Evolutionary conservation across 2,797 vertebrate species (phyloP).

Genomic region (Fratercula arctica): DNA sequence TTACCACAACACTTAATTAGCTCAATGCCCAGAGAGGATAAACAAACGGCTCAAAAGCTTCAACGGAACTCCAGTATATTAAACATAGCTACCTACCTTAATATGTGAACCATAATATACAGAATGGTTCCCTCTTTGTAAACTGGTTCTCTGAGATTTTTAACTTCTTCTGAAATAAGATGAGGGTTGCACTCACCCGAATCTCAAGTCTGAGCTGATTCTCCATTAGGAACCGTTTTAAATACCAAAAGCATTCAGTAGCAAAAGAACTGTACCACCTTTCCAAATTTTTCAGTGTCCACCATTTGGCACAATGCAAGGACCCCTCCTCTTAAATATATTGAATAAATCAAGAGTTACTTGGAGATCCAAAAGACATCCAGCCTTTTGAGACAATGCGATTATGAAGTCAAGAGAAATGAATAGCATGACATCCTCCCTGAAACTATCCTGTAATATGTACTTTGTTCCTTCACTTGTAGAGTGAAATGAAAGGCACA

Average conservation of each 20-base stretch:
- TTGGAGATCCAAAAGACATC: neutral
- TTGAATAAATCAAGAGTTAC: neutral
- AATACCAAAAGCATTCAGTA: neutral
- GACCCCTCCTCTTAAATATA: neutral
- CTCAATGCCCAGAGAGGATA: neutral
- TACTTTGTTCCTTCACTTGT: neutral
- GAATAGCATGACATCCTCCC: neutral
- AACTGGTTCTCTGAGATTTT: neutral
- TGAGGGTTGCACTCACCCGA: neutral
- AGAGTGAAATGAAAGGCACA: neutral
- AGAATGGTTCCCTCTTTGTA: neutral
- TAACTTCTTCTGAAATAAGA: neutral
- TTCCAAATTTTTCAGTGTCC: neutral
- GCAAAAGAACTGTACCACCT: neutral
- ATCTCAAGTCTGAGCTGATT: neutral
- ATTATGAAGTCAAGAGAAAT: neutral
- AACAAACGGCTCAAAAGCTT: neutral
- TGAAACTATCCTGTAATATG: neutral
- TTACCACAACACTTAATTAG: neutral
- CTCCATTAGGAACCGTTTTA: neutral
- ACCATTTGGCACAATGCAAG: neutral
- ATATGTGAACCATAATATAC: neutral
- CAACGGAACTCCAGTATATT: fast-evolving
- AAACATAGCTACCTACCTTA: neutral
- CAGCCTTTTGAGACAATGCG: neutral